These are phyloP conservation scores for Spinus olivaceus DNA, from an alignment of 2,797 vertebrate species.

Conservation along the genomic window DNA sequence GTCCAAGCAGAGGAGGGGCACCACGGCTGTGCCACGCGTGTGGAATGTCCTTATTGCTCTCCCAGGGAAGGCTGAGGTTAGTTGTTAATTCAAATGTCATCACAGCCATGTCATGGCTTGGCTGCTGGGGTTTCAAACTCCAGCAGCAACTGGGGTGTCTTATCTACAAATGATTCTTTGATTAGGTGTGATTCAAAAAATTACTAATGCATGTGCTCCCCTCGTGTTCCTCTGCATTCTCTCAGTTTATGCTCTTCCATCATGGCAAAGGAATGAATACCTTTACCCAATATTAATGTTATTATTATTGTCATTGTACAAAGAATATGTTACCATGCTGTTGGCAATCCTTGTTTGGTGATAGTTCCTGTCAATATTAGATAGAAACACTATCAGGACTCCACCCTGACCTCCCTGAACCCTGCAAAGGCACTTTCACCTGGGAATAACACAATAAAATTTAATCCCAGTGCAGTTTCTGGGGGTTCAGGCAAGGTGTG, in stretches of 20 bases:
- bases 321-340: not conserved
- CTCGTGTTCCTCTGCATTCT: accelerated
- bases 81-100: not conserved
- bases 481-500: accelerated
- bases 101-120: not conserved
- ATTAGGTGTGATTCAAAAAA: not conserved
- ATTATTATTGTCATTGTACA: not conserved
- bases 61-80: not conserved
- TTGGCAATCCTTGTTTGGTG: not conserved
- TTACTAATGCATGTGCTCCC: not conserved
- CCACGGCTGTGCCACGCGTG: accelerated
- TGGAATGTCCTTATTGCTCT: not conserved
- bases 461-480: not conserved
- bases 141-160: not conserved
- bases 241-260: not conserved
- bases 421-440: not conserved
- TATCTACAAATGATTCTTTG: not conserved
- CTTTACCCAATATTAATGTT: not conserved
- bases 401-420: not conserved
- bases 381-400: not conserved
- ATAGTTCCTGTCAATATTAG: not conserved
- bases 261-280: not conserved
- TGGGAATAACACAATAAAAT: not conserved
- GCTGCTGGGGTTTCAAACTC: not conserved
- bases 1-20: not conserved